These are phyloP conservation scores for Cephus rjabovi DNA, from an alignment of 2,888 invertebrate genomes.

Conservation along the genomic window DNA sequence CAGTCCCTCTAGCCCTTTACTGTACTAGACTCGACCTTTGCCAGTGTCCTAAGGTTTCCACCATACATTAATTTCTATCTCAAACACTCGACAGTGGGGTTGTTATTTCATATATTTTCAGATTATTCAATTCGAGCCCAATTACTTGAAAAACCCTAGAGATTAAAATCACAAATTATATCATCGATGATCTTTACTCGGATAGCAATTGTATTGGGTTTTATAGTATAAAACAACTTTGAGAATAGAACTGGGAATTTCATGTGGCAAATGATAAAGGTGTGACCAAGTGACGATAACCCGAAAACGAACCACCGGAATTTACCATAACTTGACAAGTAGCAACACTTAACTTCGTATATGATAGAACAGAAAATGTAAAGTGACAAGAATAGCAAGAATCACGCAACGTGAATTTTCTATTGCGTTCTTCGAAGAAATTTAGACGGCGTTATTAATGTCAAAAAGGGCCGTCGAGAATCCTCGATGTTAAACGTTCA, in stretches of 20 bases:
- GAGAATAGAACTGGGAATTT: background rate
- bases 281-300: background rate
- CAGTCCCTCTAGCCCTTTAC: background rate
- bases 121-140: background rate
- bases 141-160: background rate
- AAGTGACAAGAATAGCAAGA: conserved; percentile 31
- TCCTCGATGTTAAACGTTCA: background rate
- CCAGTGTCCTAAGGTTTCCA: too few species aligned
- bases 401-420: conserved; percentile 37
- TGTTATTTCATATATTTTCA: background rate
- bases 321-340: background rate
- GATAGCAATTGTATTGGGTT: background rate
- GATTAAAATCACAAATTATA: background rate
- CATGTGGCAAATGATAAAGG: background rate
- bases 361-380: conserved; percentile 21
- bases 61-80: background rate
- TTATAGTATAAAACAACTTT: background rate
- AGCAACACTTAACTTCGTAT: background rate
- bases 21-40: too few species aligned
- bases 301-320: background rate
- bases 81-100: background rate
- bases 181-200: background rate
- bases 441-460: conserved; percentile 31
- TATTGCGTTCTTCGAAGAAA: conserved; percentile 27
- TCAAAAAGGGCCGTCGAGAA: background rate